Evolutionary conservation across 2,113 vertebrate genomes (phyloP).

Genomic region (Ptilorrhoa leucosticta): DNA sequence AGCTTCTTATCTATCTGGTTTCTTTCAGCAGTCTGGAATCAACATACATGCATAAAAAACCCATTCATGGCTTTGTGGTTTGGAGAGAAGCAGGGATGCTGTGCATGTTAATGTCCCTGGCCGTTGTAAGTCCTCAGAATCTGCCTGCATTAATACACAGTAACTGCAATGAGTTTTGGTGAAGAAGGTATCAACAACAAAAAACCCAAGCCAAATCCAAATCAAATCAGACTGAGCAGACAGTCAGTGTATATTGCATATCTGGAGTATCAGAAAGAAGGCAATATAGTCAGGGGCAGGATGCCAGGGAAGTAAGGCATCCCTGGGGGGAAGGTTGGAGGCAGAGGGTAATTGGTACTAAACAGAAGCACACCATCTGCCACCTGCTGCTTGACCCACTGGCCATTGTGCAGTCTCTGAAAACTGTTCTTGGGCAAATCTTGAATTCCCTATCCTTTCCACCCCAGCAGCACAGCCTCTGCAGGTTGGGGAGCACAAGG

Average conservation of each 20-base stretch:
- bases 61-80: background rate
- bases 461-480: background rate
- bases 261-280: background rate
- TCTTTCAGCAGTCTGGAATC: background rate
- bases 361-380: background rate
- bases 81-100: background rate
- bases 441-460: background rate
- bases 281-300: background rate
- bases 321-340: background rate
- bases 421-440: background rate
- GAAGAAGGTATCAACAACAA: background rate
- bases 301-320: background rate
- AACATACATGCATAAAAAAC: background rate
- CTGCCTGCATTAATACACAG: background rate
- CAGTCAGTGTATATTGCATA: background rate
- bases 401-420: background rate
- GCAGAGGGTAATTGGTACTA: background rate
- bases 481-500: background rate
- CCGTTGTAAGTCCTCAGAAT: background rate
- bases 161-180: background rate
- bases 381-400: fast-evolving
- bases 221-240: background rate
- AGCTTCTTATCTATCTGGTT: background rate
- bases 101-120: background rate
- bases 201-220: background rate